These are phyloP conservation scores for Ruditapes philippinarum DNA, from an alignment of 1,140 invertebrate species.

Conservation along the genomic window DNA sequence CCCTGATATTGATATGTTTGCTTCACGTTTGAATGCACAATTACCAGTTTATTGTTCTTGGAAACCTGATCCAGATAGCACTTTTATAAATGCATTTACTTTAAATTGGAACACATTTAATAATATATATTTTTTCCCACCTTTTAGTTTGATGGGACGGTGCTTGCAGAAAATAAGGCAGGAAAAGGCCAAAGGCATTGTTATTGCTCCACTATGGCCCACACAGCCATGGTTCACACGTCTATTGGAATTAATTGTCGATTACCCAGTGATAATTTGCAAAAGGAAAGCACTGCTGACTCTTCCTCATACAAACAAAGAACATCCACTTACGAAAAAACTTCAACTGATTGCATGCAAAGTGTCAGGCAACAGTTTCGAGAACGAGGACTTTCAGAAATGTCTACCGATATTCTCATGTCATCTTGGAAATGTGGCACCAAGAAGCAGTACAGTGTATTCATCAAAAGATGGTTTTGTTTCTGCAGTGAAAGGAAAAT, in stretches of 20 bases:
- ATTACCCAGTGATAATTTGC: neutral
- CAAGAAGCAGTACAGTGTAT: slow-evolving; percentile 49
- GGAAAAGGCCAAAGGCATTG: neutral
- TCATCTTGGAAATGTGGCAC: slow-evolving; percentile 50
- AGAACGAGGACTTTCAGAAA: slow-evolving; percentile 37
- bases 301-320: neutral
- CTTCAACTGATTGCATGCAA: slow-evolving; percentile 38
- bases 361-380: slow-evolving; percentile 34
- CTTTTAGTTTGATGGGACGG: neutral
- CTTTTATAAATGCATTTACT: neutral
- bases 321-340: neutral
- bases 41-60: neutral
- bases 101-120: neutral
- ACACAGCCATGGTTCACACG: neutral
- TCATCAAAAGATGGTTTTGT: slow-evolving; percentile 35
- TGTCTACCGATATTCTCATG: slow-evolving; percentile 38
- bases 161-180: neutral
- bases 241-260: neutral
- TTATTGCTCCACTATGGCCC: neutral
- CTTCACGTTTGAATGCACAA: neutral
- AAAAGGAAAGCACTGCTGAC: neutral
- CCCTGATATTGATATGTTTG: neutral
- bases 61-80: neutral
- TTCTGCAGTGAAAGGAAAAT: slow-evolving; percentile 45
- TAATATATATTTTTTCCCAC: neutral